Conservation (phyloP, 2,113 vertebrate genomes). For the Azemiops feae region DNA sequence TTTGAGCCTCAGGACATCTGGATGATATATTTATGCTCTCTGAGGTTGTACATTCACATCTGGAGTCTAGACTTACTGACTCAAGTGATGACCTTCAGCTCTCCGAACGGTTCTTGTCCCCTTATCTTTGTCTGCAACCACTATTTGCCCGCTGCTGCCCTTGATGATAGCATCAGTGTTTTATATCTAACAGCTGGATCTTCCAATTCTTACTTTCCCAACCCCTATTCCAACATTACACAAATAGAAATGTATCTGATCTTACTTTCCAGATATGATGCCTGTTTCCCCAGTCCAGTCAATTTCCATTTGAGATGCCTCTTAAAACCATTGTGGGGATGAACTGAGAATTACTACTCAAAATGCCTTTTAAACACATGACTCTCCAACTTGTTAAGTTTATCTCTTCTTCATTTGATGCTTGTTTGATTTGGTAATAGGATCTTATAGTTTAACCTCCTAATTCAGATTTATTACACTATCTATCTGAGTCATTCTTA, state of each 20-base stretch:
- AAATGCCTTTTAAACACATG: neutral
- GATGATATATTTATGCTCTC: conserved; percentile 67
- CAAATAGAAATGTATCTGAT: neutral
- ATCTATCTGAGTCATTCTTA: neutral
- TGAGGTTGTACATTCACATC: conserved; percentile 72
- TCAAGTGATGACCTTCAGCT: conserved; percentile 65
- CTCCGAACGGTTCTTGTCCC: conserved; percentile 52
- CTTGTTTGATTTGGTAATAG: neutral
- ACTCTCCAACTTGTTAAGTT: neutral
- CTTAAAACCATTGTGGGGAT: neutral
- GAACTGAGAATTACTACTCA: neutral
- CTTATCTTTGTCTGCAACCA: conserved; percentile 38
- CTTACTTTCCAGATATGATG: neutral
- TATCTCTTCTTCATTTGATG: neutral
- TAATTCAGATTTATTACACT: neutral
- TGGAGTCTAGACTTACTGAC: conserved; percentile 85
- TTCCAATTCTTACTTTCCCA: conserved; percentile 47
- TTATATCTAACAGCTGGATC: conserved; percentile 42
- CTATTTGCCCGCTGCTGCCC: conserved; percentile 29
- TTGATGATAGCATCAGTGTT: conserved; percentile 39
- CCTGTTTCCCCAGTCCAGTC: neutral
- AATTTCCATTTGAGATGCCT: neutral
- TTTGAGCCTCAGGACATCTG: conserved; percentile 80
- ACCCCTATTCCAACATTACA: neutral
- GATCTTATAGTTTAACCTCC: neutral